These are phyloP conservation scores for Stenolophus ochropezus DNA, from an alignment of 2,888 invertebrate genomes.

Conservation along the genomic window DNA sequence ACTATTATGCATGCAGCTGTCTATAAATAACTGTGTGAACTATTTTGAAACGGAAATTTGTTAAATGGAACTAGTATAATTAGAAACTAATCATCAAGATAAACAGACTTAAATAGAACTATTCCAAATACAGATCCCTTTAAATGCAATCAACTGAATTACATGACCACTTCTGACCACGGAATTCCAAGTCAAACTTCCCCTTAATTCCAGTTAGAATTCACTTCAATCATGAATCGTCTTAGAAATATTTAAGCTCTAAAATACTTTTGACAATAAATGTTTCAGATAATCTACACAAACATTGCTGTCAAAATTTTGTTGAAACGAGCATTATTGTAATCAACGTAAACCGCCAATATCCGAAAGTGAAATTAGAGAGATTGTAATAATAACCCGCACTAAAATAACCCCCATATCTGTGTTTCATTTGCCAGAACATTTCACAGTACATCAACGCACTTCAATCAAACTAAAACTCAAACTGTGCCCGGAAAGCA, in stretches of 20 bases:
- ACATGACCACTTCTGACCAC: neutral
- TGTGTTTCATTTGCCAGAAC: neutral
- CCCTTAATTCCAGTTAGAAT: neutral
- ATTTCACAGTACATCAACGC: conserved; percentile 1
- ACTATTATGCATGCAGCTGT: too few species aligned
- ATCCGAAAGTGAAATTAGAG: too few species aligned
- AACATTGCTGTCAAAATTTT: too few species aligned
- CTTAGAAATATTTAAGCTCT: too few species aligned
- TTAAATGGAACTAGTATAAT: conserved; percentile 7
- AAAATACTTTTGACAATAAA: too few species aligned
- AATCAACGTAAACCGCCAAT: too few species aligned
- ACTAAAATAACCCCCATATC: neutral
- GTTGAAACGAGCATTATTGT: too few species aligned
- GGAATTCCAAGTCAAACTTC: neutral
- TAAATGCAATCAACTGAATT: neutral
- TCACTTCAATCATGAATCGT: neutral
- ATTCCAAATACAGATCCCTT: neutral
- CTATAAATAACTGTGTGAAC: too few species aligned
- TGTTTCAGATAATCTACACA: too few species aligned
- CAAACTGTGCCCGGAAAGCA: neutral
- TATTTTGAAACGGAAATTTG: neutral
- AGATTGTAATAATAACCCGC: neutral
- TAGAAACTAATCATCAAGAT: conserved; percentile 6
- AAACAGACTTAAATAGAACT: neutral
- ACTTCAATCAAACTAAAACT: neutral